Base-by-base conservation (phyloP, 2,113 vertebrate genomes). In the Geothlypis trichas region DNA sequence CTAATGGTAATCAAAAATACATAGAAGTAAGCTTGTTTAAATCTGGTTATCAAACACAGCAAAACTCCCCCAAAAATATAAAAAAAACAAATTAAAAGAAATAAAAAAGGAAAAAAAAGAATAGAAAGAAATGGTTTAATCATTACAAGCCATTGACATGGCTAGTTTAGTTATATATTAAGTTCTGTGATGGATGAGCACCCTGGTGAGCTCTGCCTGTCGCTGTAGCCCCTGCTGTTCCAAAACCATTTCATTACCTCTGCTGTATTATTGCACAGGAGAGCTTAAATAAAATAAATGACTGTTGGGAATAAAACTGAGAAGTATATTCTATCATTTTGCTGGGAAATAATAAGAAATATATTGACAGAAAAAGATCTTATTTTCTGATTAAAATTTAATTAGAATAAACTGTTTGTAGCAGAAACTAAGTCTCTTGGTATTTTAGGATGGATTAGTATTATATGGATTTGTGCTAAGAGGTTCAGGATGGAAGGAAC, bases 381-480 rank as follows among this genome's bases (percentile, higher is more conserved):
- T 89, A n/a, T 84, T 95, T 96, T 71, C 59, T 96, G 52, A 89
- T 92, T 97, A 88, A 84, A 87, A 91, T 95, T 96, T 94, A 94
- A 93, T 95, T 97, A 92, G 91, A 83, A 73, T 80, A 89, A 93
- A 93, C 75, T 7, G 2, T 86, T 83, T 58, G 59, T 93, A 97
- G 73, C 86, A 95, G 51, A 69, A 93, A 30, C 42, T 84, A 93
- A 76, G 26, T 87, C 80, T 46, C 37, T 96, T 62, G 24, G 63
- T 95, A 92, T 95, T 96, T 94, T 94, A 72, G 74, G 86, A 80
- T 84, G 84, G 84, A 86, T 97, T 88, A 93, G 71, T 87, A 94
- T 41, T 93, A n/a, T 80, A 87, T 57, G 54, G 85, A 85, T 85
- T 94, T 87, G 54, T 84, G 52, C 87, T 95, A 75, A 90, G 26